These are phyloP conservation scores for Antennarius maculatus DNA, from an alignment of 2,797 vertebrate species.

Conservation along the genomic window DNA sequence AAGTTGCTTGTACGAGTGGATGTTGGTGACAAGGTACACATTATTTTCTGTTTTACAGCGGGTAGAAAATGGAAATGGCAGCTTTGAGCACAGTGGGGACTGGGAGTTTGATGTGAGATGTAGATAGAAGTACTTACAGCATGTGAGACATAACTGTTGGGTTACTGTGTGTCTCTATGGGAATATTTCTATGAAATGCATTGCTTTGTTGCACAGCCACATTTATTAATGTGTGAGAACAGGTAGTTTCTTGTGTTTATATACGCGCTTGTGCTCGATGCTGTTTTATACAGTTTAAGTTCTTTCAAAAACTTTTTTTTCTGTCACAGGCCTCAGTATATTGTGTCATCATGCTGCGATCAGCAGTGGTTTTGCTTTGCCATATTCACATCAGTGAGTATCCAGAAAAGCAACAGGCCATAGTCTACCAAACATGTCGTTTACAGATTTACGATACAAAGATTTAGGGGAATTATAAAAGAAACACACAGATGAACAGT, in stretches of 20 bases:
- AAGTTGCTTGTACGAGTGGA: conserved; percentile 69
- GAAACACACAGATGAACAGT: not conserved
- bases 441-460: not conserved
- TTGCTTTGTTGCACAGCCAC: conserved; percentile 48
- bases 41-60: conserved; percentile 71
- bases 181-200: conserved; percentile 67
- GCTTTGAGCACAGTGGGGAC: conserved; percentile 56
- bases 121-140: conserved; percentile 56
- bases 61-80: conserved; percentile 73
- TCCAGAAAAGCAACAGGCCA: not conserved
- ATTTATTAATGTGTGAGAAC: conserved; percentile 60
- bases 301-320: not conserved
- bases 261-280: conserved; percentile 17
- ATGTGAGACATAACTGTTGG: conserved; percentile 48
- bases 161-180: conserved; percentile 56
- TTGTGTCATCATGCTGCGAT: not conserved
- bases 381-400: not conserved
- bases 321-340: not conserved
- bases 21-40: conserved; percentile 74
- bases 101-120: conserved; percentile 67
- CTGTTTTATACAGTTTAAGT: not conserved
- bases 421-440: not conserved
- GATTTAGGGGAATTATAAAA: not conserved
- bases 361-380: not conserved
- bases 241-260: conserved; percentile 54